Base-by-base conservation (phyloP, 2,113 vertebrate genomes). In the Geothlypis trichas region DNA sequence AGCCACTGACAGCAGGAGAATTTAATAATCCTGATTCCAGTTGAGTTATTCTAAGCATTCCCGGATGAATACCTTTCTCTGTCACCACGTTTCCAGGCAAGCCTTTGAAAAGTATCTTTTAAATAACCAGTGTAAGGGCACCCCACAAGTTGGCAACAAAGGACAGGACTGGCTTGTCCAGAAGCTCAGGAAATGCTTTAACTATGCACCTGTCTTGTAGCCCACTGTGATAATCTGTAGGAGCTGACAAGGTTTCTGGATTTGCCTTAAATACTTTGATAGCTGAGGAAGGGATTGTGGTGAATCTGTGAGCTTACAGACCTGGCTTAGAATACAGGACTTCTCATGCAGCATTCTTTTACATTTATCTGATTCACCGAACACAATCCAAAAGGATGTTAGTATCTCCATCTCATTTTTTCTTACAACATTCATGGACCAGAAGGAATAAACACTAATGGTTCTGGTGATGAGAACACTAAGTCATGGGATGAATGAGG, bases 11-110 rank as follows among this genome's bases (percentile, higher is more conserved):
- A 95, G 95, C 79, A 82, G 69, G 73, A 92, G 80, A 89, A 95
- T 84, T 88, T 90, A 94, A 92, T 96, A 94, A 89, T 93, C 83
- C 71, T 96, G 85, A 95, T 62, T 84, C 73, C 73, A 87, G 87
- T 13, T 95, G 84, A 94, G 93, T 94, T 95, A 93, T 91, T 96
- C 89, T 93, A 93, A 91, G 87, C n/a, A 1, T 96, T 95, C 95
- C 95, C 57, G n/a, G 92, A 90, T 92, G 88, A 96, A 93, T 84
- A 95, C 90, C 92, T 92, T 93, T 90, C 90, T 84, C 87, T 96
- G 68, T 80, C 88, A 90, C 82, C 52, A 61, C 5, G 3, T 86
- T 97, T 93, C 95, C 94, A 91, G 84, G 87, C 87, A 90, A 59
- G 72, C 63, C 72, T 81, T 94, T 86, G 79, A 90, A 94, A 92